A percentile compares a stretch with the other conserved stretches of the same genome.
Evolutionary conservation across 1,140 invertebrate genomes (phyloP).

Genomic region (Pissodes strobi): DNA sequence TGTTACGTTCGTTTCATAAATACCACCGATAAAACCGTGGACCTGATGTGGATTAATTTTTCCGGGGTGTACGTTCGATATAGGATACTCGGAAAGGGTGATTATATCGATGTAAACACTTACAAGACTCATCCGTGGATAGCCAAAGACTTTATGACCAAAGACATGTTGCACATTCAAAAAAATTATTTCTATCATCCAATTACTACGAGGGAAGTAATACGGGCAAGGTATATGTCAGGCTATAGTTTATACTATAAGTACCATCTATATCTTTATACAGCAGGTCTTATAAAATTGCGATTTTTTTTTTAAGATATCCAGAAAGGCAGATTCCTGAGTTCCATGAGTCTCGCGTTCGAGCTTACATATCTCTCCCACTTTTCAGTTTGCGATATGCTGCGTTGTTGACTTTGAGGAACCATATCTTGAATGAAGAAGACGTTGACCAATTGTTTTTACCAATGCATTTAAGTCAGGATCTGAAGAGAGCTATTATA

Average conservation of each 20-base stretch:
- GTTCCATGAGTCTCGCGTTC: constrained; percentile 35
- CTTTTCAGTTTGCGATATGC: constrained; percentile 47
- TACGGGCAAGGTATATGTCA: constrained; percentile 24
- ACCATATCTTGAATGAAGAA: constrained; percentile 33
- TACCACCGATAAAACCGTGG: constrained; percentile 63
- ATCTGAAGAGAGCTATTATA: constrained; percentile 44
- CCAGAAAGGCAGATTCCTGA: constrained; percentile 22
- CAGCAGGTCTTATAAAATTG: background rate
- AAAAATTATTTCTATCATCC: constrained; percentile 53
- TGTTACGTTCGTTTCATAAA: constrained; percentile 74
- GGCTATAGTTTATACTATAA: background rate
- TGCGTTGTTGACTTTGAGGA: constrained; percentile 43
- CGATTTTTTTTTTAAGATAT: constrained; percentile 5
- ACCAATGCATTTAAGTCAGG: constrained; percentile 41
- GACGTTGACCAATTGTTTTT: constrained; percentile 46
- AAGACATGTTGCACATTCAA: constrained; percentile 59
- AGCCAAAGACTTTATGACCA: constrained; percentile 66
- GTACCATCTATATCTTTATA: background rate
- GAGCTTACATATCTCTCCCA: constrained; percentile 45
- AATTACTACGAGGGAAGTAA: constrained; percentile 42
- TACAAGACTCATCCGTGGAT: constrained; percentile 76
- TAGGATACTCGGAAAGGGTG: constrained; percentile 58
- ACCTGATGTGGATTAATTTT: constrained; percentile 78
- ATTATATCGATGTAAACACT: constrained; percentile 68
- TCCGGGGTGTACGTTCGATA: constrained; percentile 64